Evolutionary conservation across 2,888 invertebrate species (phyloP).

Genomic region (Melinaea marsaeus): DNA sequence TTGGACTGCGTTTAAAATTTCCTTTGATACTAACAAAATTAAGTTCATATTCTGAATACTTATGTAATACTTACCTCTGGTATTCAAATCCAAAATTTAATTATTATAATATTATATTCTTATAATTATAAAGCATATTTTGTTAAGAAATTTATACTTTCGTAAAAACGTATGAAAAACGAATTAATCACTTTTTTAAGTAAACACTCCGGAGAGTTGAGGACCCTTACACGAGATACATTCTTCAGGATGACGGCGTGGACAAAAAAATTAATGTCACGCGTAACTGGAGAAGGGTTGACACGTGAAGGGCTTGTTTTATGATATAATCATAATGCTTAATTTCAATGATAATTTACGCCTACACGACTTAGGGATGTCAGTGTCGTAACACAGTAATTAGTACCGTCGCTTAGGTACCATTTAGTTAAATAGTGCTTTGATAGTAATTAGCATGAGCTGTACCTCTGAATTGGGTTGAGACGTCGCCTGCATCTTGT

Average conservation of each 20-base stretch:
- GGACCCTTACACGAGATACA: conserved; percentile 1
- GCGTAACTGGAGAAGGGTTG: conserved; percentile 32
- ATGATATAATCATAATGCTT: conserved; percentile 21
- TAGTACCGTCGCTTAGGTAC: neutral
- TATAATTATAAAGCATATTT: no score
- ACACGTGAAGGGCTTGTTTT: conserved; percentile 28
- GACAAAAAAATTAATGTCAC: conserved; percentile 27
- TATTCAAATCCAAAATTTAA: no score
- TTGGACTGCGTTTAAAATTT: neutral
- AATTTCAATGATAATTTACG: conserved; percentile 23
- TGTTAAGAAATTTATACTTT: no score
- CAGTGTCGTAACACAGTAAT: neutral
- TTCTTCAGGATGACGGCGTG: neutral
- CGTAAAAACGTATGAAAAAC: no score
- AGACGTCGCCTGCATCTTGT: conserved; percentile 1
- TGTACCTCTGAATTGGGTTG: conserved; percentile 3
- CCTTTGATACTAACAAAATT: neutral
- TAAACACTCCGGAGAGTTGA: conserved; percentile 1
- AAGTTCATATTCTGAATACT: neutral
- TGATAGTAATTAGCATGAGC: neutral
- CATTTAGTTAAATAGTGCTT: conserved; percentile 3
- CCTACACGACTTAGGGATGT: conserved; percentile 2
- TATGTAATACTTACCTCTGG: neutral
- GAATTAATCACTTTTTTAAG: no score
- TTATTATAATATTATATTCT: no score